These are phyloP conservation scores for Lasioglossum lativentre DNA, from an alignment of 2,888 invertebrate genomes.

Conservation along the genomic window DNA sequence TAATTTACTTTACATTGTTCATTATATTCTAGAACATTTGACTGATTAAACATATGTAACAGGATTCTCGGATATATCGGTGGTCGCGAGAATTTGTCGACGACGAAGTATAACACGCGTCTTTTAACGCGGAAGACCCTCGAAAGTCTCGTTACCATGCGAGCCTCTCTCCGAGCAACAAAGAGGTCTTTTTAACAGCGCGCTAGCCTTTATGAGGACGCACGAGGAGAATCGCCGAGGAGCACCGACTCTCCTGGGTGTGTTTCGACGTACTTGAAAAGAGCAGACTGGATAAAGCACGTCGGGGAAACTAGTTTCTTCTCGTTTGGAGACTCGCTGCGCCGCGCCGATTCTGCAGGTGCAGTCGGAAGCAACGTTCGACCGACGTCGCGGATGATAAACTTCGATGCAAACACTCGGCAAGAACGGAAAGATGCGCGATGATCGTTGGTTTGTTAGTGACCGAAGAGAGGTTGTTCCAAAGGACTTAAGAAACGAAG, in stretches of 20 bases:
- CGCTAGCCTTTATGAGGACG: conserved; percentile 60
- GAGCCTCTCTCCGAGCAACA: conserved; percentile 40
- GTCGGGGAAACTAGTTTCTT: conserved; percentile 41
- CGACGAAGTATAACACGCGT: conserved; percentile 37
- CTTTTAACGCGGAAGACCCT: conserved; percentile 62
- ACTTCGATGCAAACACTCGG: not conserved
- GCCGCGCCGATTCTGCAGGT: not conserved
- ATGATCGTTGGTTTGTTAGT: not conserved
- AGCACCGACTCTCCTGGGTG: conserved; percentile 10
- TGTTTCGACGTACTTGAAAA: conserved; percentile 41
- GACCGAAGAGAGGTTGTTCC: no score
- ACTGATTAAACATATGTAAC: no score
- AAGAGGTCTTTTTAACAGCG: conserved; percentile 57
- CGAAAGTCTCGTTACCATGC: conserved; percentile 66
- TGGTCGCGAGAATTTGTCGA: not conserved
- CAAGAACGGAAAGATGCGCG: rapidly evolving
- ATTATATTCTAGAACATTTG: no score
- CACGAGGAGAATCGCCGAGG: conserved; percentile 36
- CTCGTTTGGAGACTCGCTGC: conserved; percentile 22
- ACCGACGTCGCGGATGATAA: not conserved
- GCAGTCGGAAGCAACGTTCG: not conserved
- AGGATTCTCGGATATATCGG: no score
- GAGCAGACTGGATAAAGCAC: conserved; percentile 39
- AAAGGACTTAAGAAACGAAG: no score
- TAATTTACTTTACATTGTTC: no score